Evolutionary conservation across 2,888 invertebrate genomes (phyloP).

Genomic region (Aquatica leii): DNA sequence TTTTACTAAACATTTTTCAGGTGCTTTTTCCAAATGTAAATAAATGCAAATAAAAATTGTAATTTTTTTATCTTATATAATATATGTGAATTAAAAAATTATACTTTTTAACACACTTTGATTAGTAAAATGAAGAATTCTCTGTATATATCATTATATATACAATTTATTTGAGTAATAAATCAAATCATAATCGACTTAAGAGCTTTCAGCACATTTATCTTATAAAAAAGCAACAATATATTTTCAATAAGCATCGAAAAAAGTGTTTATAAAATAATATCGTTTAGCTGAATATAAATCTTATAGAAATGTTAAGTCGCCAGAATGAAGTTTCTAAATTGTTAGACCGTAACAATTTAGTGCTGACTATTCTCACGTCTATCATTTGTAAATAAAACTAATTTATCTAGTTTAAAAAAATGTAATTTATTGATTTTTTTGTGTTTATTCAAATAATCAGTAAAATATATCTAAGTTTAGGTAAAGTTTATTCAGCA

Average conservation of each 20-base stretch:
- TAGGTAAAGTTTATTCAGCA: no score
- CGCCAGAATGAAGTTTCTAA: not conserved
- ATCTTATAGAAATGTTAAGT: slow-evolving; percentile 7
- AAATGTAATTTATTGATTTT: no score
- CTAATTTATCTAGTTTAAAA: no score
- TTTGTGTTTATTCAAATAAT: no score
- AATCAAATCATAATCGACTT: slow-evolving; percentile 13
- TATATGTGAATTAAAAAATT: no score
- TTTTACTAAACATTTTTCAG: no score
- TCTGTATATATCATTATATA: not conserved
- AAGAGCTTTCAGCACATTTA: slow-evolving; percentile 5
- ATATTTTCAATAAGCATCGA: not conserved
- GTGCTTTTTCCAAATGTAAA: no score
- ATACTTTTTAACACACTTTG: no score
- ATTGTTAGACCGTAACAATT: not conserved
- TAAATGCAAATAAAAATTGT: no score
- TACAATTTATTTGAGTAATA: not conserved
- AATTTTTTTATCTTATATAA: no score
- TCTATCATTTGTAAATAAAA: not conserved
- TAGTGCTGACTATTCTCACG: slow-evolving; percentile 4
- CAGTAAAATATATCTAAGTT: no score
- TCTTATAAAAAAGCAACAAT: slow-evolving; percentile 3
- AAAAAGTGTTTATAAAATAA: slow-evolving; percentile 12
- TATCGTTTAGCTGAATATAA: slow-evolving; percentile 2
- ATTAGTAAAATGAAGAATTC: no score